Conservation (phyloP, 37 sponge, comb jelly and placozoan species). For the Beroe forskalii region DNA sequence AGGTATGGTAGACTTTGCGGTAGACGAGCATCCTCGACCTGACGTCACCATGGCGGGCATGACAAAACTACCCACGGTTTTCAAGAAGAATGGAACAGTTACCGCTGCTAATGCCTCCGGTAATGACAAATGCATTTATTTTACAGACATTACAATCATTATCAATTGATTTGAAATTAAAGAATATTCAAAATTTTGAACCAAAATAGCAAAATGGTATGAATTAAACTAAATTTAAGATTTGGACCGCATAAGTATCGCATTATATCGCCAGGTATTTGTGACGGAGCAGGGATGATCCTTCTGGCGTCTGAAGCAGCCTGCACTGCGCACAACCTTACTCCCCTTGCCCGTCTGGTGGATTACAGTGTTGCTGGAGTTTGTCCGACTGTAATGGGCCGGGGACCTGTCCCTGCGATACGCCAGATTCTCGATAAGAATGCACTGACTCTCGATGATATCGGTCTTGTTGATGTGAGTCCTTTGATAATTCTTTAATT, state of each 20-base stretch:
- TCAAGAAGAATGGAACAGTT: slow-evolving; percentile 92
- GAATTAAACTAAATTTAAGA: no score
- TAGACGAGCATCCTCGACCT: slow-evolving; percentile 88
- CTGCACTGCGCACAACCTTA: slow-evolving; percentile 72
- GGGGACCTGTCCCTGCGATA: slow-evolving; percentile 92
- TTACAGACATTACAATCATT: no score
- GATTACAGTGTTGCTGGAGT: slow-evolving; percentile 81
- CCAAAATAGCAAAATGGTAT: no score
- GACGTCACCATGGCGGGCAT: slow-evolving; percentile 81
- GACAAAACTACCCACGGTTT: slow-evolving; percentile 78
- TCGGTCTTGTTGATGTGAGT: slow-evolving; percentile 89
- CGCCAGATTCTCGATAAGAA: slow-evolving; percentile 71
- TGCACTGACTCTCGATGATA: slow-evolving; percentile 71
- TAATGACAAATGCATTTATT: no score
- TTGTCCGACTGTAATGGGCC: slow-evolving; percentile 95
- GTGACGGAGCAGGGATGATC: slow-evolving; percentile 92
- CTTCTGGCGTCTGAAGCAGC: slow-evolving; percentile 89
- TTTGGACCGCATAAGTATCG: no score
- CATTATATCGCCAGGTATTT: slow-evolving; percentile 72
- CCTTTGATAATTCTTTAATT: no score
- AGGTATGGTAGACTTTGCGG: slow-evolving; percentile 74
- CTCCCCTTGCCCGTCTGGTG: slow-evolving; percentile 87
- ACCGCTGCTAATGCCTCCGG: slow-evolving; percentile 99
- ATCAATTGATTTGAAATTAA: no score
- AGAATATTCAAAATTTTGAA: no score